Evolutionary conservation across 2,113 vertebrate genomes (phyloP).

Genomic region (Corvus moneduloides): DNA sequence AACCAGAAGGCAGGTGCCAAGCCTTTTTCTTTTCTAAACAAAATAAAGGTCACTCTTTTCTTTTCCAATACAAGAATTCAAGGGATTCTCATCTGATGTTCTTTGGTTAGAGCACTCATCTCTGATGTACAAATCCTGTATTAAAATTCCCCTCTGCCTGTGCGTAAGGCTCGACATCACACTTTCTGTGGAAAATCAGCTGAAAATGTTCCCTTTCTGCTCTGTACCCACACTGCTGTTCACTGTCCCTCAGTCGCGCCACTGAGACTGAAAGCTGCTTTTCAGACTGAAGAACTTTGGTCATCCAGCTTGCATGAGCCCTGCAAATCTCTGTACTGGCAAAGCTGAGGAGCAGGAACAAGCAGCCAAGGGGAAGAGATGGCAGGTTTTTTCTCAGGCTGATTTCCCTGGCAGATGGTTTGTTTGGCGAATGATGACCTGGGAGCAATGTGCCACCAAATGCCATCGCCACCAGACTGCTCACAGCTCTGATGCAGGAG

Average conservation of each 20-base stretch:
- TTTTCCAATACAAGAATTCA: not conserved
- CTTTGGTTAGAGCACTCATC: not conserved
- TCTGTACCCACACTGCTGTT: not conserved
- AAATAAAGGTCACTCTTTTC: not conserved
- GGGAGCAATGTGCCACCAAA: not conserved
- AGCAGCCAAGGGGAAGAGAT: not conserved
- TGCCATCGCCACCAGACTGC: not conserved
- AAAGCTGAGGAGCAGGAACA: not conserved
- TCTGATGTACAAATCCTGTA: not conserved
- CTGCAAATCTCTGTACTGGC: not conserved
- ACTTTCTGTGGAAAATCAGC: not conserved
- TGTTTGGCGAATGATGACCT: not conserved
- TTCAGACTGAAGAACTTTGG: not conserved
- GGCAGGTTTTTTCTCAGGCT: not conserved
- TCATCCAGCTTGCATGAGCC: not conserved
- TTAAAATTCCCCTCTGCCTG: not conserved
- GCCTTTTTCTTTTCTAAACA: not conserved
- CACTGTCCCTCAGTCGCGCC: not conserved
- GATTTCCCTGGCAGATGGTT: not conserved
- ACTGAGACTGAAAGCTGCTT: not conserved
- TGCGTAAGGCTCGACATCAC: not conserved
- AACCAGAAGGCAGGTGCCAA: not conserved
- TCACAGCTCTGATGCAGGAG: not conserved
- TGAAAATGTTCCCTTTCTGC: not conserved
- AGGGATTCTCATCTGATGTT: not conserved